Conservation (phyloP, 2,888 invertebrate genomes). For the Andrena praecox region DNA sequence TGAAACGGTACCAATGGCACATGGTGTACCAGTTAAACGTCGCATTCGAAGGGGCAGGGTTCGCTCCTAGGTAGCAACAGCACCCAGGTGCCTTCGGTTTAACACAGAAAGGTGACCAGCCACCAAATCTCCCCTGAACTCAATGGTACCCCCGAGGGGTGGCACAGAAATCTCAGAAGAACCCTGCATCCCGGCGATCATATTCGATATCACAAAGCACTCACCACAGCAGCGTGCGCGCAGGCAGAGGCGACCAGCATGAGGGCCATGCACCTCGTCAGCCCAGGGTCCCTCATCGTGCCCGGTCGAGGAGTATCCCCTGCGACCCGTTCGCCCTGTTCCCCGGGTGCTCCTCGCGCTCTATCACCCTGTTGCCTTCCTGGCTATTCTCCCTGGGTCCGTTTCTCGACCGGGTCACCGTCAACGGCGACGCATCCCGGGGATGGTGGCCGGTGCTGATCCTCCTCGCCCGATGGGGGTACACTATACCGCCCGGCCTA, state of each 20-base stretch:
- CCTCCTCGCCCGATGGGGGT: conserved; percentile 14
- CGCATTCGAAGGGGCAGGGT: too few species aligned
- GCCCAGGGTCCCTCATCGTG: conserved; percentile 64
- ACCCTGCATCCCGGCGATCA: neutral
- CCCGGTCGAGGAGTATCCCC: conserved; percentile 46
- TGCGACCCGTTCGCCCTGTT: conserved; percentile 58
- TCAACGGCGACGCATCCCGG: conserved; percentile 49
- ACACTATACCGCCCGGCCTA: neutral
- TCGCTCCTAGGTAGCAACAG: too few species aligned
- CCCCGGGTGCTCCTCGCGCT: conserved; percentile 11
- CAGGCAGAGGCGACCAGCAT: conserved; percentile 59
- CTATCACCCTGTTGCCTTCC: conserved; percentile 4
- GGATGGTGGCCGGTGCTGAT: neutral
- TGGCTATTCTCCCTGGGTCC: neutral
- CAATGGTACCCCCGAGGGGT: too few species aligned
- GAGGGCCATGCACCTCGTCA: conserved; percentile 71
- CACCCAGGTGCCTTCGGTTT: too few species aligned
- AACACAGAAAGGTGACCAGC: too few species aligned
- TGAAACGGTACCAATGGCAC: too few species aligned
- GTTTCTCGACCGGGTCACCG: neutral
- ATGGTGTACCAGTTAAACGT: too few species aligned
- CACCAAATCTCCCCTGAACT: too few species aligned
- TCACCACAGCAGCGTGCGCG: conserved; percentile 71
- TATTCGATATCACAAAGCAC: conserved; percentile 34
- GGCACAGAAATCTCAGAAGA: neutral